A percentile compares a stretch with the other conserved stretches of the same genome.
Conservation (phyloP, 2,888 invertebrate species). For the Saturnia japonica region DNA sequence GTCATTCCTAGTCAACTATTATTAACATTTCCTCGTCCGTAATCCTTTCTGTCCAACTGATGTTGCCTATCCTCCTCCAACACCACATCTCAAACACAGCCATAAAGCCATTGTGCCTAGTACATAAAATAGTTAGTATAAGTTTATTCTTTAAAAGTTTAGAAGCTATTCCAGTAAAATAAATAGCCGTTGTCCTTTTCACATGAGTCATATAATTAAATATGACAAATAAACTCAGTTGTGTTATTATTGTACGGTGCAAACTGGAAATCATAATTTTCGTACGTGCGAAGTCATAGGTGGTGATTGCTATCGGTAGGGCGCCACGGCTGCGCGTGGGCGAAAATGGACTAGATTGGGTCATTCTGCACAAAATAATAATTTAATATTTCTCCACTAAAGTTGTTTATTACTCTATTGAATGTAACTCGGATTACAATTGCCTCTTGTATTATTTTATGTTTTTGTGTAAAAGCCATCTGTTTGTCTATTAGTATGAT, state of each 20-base stretch:
- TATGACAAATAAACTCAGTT: conserved; percentile 20
- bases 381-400: neutral
- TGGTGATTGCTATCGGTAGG: conserved; percentile 72
- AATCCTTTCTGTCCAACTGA: too few relatives aligned
- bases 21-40: too few relatives aligned
- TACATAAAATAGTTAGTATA: too few relatives aligned
- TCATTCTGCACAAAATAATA: conserved; percentile 14
- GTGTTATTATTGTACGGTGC: conserved; percentile 27
- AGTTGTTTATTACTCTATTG: neutral
- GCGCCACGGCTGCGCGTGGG: conserved; percentile 55
- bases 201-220: conserved; percentile 25
- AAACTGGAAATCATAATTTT: conserved; percentile 33
- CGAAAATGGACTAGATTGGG: conserved; percentile 18
- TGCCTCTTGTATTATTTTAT: neutral
- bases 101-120: too few relatives aligned
- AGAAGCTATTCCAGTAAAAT: neutral
- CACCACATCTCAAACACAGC: too few relatives aligned
- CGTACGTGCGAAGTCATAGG: conserved; percentile 63
- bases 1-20: too few relatives aligned
- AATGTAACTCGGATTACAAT: neutral
- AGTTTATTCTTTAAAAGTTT: neutral
- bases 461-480: neutral
- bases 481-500: neutral
- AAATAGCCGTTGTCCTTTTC: neutral
- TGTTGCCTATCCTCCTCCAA: too few relatives aligned